Evolutionary conservation across 1,140 invertebrate genomes (phyloP).

Genomic region (Ips typographus): DNA sequence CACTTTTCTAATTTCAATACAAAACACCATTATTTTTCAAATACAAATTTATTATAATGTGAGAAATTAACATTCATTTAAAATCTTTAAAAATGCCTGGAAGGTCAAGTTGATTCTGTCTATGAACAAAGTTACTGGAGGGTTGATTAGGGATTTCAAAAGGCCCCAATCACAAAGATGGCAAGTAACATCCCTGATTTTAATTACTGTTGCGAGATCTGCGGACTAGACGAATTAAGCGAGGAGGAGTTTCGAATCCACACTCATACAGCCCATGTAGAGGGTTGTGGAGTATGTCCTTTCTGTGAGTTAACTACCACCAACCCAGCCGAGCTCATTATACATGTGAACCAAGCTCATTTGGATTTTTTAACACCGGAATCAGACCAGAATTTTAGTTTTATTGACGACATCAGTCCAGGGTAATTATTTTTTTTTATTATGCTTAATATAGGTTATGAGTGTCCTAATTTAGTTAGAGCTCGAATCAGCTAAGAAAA

Average conservation of each 20-base stretch:
- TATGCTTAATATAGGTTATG: too few species aligned
- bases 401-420: slow-evolving; percentile 66
- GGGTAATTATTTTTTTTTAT: slow-evolving; percentile 52
- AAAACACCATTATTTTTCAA: background rate
- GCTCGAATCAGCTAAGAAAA: too few species aligned
- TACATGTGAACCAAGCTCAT: slow-evolving; percentile 79
- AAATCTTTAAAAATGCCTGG: too few species aligned
- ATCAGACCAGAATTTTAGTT: slow-evolving; percentile 60
- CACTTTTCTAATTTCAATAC: too few species aligned
- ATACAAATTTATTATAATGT: background rate
- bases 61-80: background rate
- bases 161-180: slow-evolving; percentile 34
- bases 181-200: slow-evolving; percentile 51
- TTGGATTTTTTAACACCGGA: slow-evolving; percentile 75
- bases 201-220: slow-evolving; percentile 74
- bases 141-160: too few species aligned
- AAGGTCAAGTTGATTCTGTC: too few species aligned
- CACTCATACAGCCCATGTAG: slow-evolving; percentile 73
- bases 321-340: slow-evolving; percentile 70
- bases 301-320: slow-evolving; percentile 77
- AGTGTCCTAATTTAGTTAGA: too few species aligned
- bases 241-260: slow-evolving; percentile 79
- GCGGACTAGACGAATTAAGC: slow-evolving; percentile 74
- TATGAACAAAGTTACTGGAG: too few species aligned
- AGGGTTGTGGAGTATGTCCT: slow-evolving; percentile 74